Evolutionary conservation across 2,888 invertebrate species (phyloP).

Genomic region (Gastracanthus pulcherrimus): DNA sequence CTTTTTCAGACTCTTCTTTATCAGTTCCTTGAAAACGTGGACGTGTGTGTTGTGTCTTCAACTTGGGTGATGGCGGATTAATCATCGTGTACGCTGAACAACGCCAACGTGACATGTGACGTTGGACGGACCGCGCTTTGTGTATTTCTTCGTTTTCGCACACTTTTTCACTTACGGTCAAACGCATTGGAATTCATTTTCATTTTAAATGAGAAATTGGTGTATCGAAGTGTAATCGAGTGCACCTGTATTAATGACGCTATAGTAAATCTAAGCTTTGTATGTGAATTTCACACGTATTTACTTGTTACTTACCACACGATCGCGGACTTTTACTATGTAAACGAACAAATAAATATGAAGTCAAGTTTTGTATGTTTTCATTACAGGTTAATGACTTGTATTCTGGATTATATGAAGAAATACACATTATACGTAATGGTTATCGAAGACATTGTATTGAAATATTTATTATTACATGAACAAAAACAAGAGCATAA

Average conservation of each 20-base stretch:
- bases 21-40: constrained; percentile 46
- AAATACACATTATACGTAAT: no score
- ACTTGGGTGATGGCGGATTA: neutral
- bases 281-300: no score
- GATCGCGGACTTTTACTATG: no score
- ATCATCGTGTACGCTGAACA: constrained; percentile 9
- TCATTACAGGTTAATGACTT: neutral
- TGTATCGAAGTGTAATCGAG: no score
- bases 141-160: neutral
- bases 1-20: constrained; percentile 1
- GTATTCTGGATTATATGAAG: no score
- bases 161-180: no score
- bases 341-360: no score
- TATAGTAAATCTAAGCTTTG: no score
- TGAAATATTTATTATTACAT: neutral
- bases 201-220: no score
- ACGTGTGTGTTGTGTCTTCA: constrained; percentile 53
- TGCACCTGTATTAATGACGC: no score
- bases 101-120: constrained; percentile 26
- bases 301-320: no score
- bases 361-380: neutral
- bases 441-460: neutral
- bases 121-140: neutral
- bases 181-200: no score
- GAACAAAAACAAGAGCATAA: neutral